Conservation (phyloP, 2,888 invertebrate genomes). For the Trimorus sp. region DNA sequence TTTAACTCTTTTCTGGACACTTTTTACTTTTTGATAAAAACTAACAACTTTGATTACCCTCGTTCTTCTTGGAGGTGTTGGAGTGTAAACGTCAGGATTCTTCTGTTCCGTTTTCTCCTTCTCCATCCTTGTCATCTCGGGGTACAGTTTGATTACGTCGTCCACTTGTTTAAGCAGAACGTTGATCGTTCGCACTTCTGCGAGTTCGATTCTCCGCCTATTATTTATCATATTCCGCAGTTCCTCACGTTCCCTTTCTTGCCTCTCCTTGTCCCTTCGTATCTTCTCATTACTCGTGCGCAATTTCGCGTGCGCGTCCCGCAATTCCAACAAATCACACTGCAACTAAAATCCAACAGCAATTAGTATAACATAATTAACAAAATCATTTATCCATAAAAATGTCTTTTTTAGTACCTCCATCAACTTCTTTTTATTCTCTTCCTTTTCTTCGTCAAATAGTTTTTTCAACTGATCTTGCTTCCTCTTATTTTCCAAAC, state of each 20-base stretch:
- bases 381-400: background rate
- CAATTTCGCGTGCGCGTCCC: conserved; percentile 95
- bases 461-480: conserved; percentile 92
- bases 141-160: conserved; percentile 89
- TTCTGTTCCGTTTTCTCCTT: conserved; percentile 79
- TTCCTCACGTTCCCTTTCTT: conserved; percentile 90
- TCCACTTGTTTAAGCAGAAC: conserved; percentile 90
- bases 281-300: conserved; percentile 95
- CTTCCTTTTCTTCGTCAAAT: conserved; percentile 94
- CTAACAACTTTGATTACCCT: conserved; percentile 81
- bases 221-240: conserved; percentile 82
- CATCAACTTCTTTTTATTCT: conserved; percentile 90
- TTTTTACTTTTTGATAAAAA: background rate
- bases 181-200: conserved; percentile 88
- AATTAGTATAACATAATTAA: background rate
- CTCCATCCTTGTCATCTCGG: conserved; percentile 81
- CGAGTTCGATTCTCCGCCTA: conserved; percentile 83
- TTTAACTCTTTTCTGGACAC: too few relatives aligned
- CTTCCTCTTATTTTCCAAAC: conserved; percentile 92
- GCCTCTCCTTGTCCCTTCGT: conserved; percentile 92
- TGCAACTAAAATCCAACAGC: conserved; percentile 85
- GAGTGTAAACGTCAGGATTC: conserved; percentile 83
- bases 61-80: conserved; percentile 87
- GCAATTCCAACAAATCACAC: conserved; percentile 92
- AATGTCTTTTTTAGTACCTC: conserved; percentile 78